phyloP scores from a whole-genome alignment of 2,113 vertebrate genomes.

The Dascyllus trimaculatus region DNA sequence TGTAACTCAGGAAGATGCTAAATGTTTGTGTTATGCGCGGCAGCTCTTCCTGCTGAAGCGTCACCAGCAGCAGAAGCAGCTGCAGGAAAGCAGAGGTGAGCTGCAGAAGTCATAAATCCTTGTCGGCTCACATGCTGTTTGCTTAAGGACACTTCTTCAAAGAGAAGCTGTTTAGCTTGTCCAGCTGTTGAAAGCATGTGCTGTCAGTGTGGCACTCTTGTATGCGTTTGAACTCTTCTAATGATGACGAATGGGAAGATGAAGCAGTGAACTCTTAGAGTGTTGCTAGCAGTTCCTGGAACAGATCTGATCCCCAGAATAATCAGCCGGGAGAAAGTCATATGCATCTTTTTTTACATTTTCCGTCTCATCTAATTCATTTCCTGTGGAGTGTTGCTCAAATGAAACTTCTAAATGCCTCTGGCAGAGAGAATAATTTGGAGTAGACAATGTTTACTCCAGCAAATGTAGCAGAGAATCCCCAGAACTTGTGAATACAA shows the following conservation, averaged over 20 bases:
- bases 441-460: conserved; percentile 26
- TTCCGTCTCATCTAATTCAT: conserved; percentile 28
- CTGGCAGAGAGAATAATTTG: conserved; percentile 22
- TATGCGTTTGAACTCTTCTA: conserved; percentile 23
- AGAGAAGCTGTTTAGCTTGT: conserved; percentile 49
- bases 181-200: conserved; percentile 65
- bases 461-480: neutral
- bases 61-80: conserved; percentile 33
- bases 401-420: conserved; percentile 27
- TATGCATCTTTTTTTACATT: conserved; percentile 13
- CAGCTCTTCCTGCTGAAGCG: conserved; percentile 19
- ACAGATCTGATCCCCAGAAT: conserved; percentile 13
- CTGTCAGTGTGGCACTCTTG: conserved; percentile 5
- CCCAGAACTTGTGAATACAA: conserved; percentile 16
- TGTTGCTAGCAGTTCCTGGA: conserved; percentile 20
- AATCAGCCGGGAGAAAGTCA: conserved; percentile 20
- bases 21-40: conserved; percentile 14
- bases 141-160: conserved; percentile 64
- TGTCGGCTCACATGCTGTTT: conserved; percentile 48
- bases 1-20: conserved; percentile 4
- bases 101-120: conserved; percentile 44
- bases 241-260: conserved; percentile 35
- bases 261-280: neutral
- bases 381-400: conserved; percentile 33
- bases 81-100: conserved; percentile 42